Evolutionary conservation across 2,888 invertebrate species (phyloP), one percentile per base, ranked within the genome.

Genomic region (Hecatera dysodea): DNA sequence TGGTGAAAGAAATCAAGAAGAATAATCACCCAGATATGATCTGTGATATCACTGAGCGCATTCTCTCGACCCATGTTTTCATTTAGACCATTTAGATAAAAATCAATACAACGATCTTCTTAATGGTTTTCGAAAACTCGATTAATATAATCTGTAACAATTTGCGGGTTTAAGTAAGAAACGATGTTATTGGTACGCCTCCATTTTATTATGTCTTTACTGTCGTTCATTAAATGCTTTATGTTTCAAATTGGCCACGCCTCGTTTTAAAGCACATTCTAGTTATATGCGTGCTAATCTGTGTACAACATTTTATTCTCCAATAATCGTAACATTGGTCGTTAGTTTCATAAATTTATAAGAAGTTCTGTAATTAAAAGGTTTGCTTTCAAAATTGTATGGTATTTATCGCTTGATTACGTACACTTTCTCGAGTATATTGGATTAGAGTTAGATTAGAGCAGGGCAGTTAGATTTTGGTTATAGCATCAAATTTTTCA

Each of bases 1-100:
- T 15, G 6, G 39, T 15, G 39, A 39, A 70, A 80, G 69, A 72
- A 80, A 72, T 56, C 63, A 71, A 82, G 74, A 83, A 74, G 75
- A 78, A 57, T 64, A 67, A 84, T 81, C 82, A 77, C 76, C 75
- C 72, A 86, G 90, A 90, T 90, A 81, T 69, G 71, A 92, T 91
- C 90, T 88, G 65, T 67, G 82, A 81, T 88, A 89, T 87, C 86
- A 89, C 87, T 88, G 87, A 85, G 83, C 82, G 82, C 85, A 86
- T 85, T 82, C 86, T 89, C 87, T 88, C 70, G 76, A 77, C 82
- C 83, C 87, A 87, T 90, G 90, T 91, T 93, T 91, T 91, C 90
- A 91, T 91, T 90, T 90, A 90, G 87, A 89, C 88, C 88, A 92
- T 91, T 93, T 88, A 93, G 92, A 93, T 93, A 87, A 88, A 85